Conservation (phyloP, 2,888 invertebrate genomes). For the Hypomecis punctinalis region DNA sequence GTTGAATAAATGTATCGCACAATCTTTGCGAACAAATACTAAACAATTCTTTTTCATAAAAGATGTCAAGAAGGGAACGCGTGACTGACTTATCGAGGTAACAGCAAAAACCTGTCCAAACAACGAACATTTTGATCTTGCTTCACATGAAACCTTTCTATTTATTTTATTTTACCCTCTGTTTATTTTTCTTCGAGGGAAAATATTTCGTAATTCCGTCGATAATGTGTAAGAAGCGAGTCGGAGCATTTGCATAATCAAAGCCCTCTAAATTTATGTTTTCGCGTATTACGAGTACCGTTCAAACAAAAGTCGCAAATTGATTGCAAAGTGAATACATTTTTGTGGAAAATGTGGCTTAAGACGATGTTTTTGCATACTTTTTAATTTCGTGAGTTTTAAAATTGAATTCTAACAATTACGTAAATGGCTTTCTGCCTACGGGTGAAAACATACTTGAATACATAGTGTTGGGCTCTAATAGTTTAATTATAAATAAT, state of each 20-base stretch:
- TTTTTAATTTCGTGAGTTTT: no score
- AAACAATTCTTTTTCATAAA: slow-evolving; percentile 29
- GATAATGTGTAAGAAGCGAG: slow-evolving; percentile 21
- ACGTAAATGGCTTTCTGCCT: no score
- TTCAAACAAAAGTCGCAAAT: neutral
- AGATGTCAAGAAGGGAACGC: slow-evolving; percentile 28
- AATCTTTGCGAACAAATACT: slow-evolving; percentile 12
- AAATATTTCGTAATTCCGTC: slow-evolving; percentile 20
- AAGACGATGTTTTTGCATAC: no score
- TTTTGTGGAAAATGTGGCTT: no score
- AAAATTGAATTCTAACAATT: no score
- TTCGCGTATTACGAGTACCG: neutral
- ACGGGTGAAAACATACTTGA: no score
- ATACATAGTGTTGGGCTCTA: no score
- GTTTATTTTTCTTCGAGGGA: slow-evolving; percentile 17
- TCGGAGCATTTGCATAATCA: slow-evolving; percentile 21
- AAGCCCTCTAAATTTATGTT: slow-evolving; percentile 13
- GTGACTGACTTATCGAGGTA: slow-evolving; percentile 30
- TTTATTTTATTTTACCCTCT: slow-evolving; percentile 16
- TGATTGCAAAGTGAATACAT: neutral
- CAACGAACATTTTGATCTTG: slow-evolving; percentile 33
- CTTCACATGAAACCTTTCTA: slow-evolving; percentile 25
- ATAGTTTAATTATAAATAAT: no score
- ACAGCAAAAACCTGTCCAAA: slow-evolving; percentile 32
- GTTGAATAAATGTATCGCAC: neutral